Base-by-base conservation (phyloP, 2,888 invertebrate species). In the Oligia strigilis region DNA sequence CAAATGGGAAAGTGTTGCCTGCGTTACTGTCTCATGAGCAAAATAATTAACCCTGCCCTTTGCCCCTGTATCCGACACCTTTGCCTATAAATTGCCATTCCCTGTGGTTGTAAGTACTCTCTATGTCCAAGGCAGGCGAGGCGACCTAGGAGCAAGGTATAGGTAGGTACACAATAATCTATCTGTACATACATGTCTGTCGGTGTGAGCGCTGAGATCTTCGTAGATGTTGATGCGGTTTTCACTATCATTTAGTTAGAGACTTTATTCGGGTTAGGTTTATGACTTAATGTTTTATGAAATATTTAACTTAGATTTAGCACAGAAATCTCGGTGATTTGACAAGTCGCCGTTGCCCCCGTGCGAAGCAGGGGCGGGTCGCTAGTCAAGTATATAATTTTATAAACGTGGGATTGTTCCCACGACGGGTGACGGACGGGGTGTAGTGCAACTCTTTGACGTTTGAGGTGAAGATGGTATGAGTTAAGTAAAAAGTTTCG, bases 331-430 rank as follows among this genome's bases (percentile, higher is more conserved):
- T 60, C 8, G 19, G n/a, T n/a, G 14, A 14, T 60, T 60, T 23
- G n/a, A n/a, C 8, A 29, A n/a, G 4, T 78, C 58, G 3, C n/a
- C n/a, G 6, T 49, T 40, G n/a, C 17, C 19, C 9, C 36, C 46
- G 36, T n/a, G 58, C 36, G 55, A 23, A 49, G 43, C 60, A 55
- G 36, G 55, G 29, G n/a, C 17, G 40, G 29, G 29, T 81, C 52
- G 29, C 60, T n/a, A 40, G 46, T 58, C 17, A 23, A 80, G 23
- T 72, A 60, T 55, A 55, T 55, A 55, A 58, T 52, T 81, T 52
- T 17, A 64, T 64, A 40, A 66, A 65, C 77, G 83, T 83, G 83
- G n/a, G 87, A 83, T 49, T 14, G 13, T 83, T 86, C 87, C 43
- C 83, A 86, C 87, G 72, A 40, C 55, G 58, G 17, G 52, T 55